Base-by-base conservation (phyloP, 1,140 invertebrate genomes). In the Mya arenaria region DNA sequence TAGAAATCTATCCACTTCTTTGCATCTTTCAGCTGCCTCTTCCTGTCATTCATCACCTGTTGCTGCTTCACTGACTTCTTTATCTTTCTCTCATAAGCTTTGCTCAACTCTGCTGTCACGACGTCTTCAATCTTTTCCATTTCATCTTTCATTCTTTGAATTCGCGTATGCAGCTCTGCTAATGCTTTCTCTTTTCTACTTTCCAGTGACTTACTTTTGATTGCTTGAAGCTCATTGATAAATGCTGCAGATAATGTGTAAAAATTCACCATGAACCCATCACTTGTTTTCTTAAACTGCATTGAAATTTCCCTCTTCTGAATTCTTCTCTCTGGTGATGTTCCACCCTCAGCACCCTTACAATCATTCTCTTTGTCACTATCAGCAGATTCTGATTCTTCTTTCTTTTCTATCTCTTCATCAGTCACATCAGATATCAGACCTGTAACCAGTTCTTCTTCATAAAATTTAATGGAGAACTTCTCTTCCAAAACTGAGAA, bases 141-240 rank as follows among this genome's bases (percentile, higher is more conserved):
- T 52, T 82, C 79, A 28, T 39, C 28, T 37, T 73, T 82, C n/a
- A 82, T n/a, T 10, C 30, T 8, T 37, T 52, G 8, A 37, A 72
- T 25, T 36, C 60, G 63, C 2, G 52, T 32, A 36, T 82, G 56
- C 13, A 82, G 23, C 0, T 73, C 52, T 55, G 15, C 48, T 25
- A 82, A 34, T n/a, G 79, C 69, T 32, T 32, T 65, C 10, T 74
- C 41, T 37, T 74, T 82, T 63, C 79, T 73, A 23, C 30, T 44
- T 13, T n/a, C 25, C 36, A 82, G 58, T 28, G 69, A 19, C 32
- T 30, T 25, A 23, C 44, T 8, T 66, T 82, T 82, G 1, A n/a
- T 55, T 17, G 30, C 23, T 30, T 74, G 69, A 23, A 82, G 32
- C 39, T 63, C 79, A 23, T 48, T 34, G 4, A 82, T 66, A 23